Evolutionary conservation across 30 jellyfish, hydroid and myxozoan species (phyloP).

Genomic region (Rhopilema esculentum): DNA sequence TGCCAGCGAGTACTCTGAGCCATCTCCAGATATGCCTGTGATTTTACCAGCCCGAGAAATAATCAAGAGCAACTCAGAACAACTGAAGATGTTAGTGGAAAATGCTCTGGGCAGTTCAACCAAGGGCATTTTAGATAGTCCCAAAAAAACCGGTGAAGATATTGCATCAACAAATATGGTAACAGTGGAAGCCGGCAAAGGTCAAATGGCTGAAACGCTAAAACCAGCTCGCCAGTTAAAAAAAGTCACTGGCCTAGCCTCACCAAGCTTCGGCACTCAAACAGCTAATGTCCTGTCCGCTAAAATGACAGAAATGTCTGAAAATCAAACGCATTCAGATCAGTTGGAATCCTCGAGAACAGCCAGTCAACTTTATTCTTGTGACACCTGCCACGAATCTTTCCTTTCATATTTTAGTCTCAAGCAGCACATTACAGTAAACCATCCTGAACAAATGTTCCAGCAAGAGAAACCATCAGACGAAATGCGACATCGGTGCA

Average conservation of each 20-base stretch:
- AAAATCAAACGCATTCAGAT: not conserved
- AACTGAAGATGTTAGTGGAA: conserved; percentile 44
- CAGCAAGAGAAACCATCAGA: conserved; percentile 14
- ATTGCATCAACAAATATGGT: not conserved
- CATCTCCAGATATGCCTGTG: conserved; percentile 55
- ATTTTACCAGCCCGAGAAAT: conserved; percentile 25
- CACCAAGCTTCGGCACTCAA: not conserved
- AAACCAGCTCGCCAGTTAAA: not conserved
- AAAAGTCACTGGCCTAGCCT: not conserved
- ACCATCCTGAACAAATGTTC: conserved; percentile 3
- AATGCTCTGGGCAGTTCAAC: conserved; percentile 33
- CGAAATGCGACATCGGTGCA: conserved; percentile 30
- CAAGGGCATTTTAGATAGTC: not conserved
- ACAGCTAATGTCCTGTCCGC: not conserved
- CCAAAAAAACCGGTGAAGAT: not conserved
- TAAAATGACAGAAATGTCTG: not conserved
- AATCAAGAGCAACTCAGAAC: conserved; percentile 57
- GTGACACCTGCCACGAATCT: conserved; percentile 34
- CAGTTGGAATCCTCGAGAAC: not conserved
- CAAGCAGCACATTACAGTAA: conserved; percentile 12
- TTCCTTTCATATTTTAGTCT: not conserved
- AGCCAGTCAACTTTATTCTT: conserved; percentile 2
- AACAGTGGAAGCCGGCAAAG: not conserved
- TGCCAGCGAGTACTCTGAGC: conserved; percentile 6
- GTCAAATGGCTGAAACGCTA: not conserved